Base-by-base conservation (phyloP, 1,140 invertebrate species). In the Bicyclus anynana region DNA sequence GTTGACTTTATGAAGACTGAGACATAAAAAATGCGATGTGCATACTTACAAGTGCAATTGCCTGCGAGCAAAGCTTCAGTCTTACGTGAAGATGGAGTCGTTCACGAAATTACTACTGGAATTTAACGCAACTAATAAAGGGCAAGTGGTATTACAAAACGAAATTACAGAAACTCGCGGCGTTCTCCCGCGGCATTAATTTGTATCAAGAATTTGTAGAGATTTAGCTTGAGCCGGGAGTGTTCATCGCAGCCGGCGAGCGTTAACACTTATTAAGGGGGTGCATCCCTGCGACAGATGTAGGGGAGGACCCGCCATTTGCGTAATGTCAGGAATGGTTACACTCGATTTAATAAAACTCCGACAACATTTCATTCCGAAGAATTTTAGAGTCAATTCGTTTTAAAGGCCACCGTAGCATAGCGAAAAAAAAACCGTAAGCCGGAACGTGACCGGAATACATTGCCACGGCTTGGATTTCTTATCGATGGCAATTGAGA, bases 291-390 rank as follows among this genome's bases (percentile, higher is more conserved):
- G 77, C 85, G 83, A 86, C 85, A 86, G 85, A 86, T 85, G 85
- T 86, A 85, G 77, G 85, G 85, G 83, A 83, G 79, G 85, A 71
- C 74, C 79, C 77, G 75, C 82, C 85, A 86, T 88, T 88, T 86
- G 82, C 82, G 77, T 88, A 88, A 88, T 84, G 81, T 78, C 73
- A 80, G 82, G 81, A 86, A 86, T 86, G 82, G 85, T 86, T 85
- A 86, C 82, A 88, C 82, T 86, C 85, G 82, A 86, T 88, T 88
- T 88, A 88, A 88, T 88, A 88, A 85, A 88, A 88, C 77, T 88
- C 80, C 72, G 68, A 84, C 84, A 87, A 80, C 82, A 86, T 86
- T 88, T 84, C 80, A 83, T 86, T 85, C 71, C 78, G 70, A 81
- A 80, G 79, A 85, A 86, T 86, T 86, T 85, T 85, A 86, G 80